Conservation (phyloP, 2,797 vertebrate genomes). For the Myripristis murdjan region DNA sequence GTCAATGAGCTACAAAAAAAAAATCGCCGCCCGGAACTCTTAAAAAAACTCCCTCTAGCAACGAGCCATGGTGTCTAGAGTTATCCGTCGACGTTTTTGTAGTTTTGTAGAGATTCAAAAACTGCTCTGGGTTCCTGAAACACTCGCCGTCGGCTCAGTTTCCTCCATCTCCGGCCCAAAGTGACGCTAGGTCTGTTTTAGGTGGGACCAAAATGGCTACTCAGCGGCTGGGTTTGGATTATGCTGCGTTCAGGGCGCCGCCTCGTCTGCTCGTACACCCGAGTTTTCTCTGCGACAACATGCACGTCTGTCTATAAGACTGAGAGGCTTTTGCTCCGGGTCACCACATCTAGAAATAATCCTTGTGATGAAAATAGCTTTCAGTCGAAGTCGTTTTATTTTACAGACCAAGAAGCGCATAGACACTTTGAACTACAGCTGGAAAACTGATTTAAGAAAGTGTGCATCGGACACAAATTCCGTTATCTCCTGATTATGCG, state of each 20-base stretch:
- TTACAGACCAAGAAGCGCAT: no score
- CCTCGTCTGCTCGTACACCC: conserved; percentile 18
- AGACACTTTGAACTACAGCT: no score
- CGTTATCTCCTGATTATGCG: no score
- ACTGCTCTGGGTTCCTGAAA: conserved; percentile 27
- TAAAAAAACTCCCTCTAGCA: conserved; percentile 29
- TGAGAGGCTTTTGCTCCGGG: no score
- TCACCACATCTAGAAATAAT: no score
- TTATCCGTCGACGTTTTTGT: neutral
- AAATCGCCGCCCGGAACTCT: conserved; percentile 31
- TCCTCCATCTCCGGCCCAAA: conserved; percentile 81
- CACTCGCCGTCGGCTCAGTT: conserved; percentile 73
- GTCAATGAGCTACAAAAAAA: conserved; percentile 61
- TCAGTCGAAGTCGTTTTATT: no score
- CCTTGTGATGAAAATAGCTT: no score
- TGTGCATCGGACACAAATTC: no score
- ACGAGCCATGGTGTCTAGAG: conserved; percentile 45
- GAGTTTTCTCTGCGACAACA: conserved; percentile 14
- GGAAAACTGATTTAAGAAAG: no score
- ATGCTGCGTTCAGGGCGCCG: conserved; percentile 78
- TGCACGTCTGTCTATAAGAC: no score
- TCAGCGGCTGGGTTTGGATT: conserved; percentile 85
- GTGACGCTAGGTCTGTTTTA: conserved; percentile 77
- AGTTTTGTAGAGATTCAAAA: conserved; percentile 14
- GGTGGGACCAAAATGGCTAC: conserved; percentile 96